Base-by-base conservation (phyloP, 2,888 invertebrate genomes). In the Athrips mouffetella region DNA sequence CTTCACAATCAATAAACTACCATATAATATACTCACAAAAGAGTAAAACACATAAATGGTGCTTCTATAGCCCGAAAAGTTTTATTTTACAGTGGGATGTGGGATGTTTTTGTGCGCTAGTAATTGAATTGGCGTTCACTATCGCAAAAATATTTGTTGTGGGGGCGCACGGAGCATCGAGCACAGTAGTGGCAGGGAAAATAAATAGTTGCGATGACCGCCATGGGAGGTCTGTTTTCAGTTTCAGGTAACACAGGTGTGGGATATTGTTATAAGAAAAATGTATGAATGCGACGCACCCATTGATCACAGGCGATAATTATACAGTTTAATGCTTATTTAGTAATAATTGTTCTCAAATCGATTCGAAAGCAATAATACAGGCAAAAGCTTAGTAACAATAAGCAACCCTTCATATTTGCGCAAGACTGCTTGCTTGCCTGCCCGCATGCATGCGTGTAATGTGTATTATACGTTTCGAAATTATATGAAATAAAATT, bases 121-220 rank as follows among this genome's bases (percentile, higher is more conserved):
- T 79, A 79, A 80, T 80, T 83, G 76, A 76, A 79, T 76, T 75
- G 72, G 70, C 62, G 72, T 80, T 75, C 75, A 71, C 67, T 68
- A 70, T 67, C 62, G 58, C 63, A 65, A 71, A 72, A 74, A 78
- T 71, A 69, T 76, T 71, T 73, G 62, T 66, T 61, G 63, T 65
- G 15, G 27, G 27, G 2, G 27, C 1, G 27, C 2, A 10, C 27
- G 27, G 8, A 10, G 27, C 2, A 13, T 18, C 6, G 5, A 11
- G n/a, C 16, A 37, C 44, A 49, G 30, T 31, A 21, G 29, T 23
- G 57, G 58, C 57, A 59, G 55, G 55, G 58, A 66, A 66, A 65
- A 64, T 63, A 70, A 72, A 76, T 73, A 73, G 64, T 44, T 44
- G 16, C 44, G n/a, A 53, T 54, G 49, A 50, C 49, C 48, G 42